Evolutionary conservation across 1,140 invertebrate genomes (phyloP).

Genomic region (Drosophila seguyi): DNA sequence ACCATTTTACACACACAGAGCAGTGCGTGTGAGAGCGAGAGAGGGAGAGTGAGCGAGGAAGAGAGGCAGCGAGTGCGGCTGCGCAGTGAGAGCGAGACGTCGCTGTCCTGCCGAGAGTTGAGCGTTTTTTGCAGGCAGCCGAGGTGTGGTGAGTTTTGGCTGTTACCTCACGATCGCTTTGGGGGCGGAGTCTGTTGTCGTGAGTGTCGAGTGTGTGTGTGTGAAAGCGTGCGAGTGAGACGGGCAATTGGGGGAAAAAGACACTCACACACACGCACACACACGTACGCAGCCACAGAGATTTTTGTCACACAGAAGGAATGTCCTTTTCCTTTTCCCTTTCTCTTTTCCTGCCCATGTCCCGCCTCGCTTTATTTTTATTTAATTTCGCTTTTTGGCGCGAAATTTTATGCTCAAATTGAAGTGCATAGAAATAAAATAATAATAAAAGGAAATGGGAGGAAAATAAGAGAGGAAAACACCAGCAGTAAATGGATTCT

Average conservation of each 20-base stretch:
- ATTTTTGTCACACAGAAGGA: conserved; percentile 42
- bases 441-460: conserved; percentile 8
- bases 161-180: conserved; percentile 67
- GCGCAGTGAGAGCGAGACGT: conserved; percentile 13
- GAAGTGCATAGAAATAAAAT: conserved; percentile 20
- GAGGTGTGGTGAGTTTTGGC: conserved; percentile 43
- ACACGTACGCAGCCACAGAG: conserved; percentile 6
- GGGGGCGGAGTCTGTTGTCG: conserved; percentile 61
- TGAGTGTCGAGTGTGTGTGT: conserved; percentile 6
- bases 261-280: neutral
- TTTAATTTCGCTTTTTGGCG: conserved; percentile 56
- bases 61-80: conserved; percentile 3
- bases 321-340: conserved; percentile 41
- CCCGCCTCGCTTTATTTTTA: conserved; percentile 13
- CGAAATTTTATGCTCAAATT: conserved; percentile 54
- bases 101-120: conserved; percentile 32
- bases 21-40: conserved; percentile 40
- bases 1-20: conserved; percentile 71
- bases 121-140: conserved; percentile 12
- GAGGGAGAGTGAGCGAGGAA: conserved; percentile 26
- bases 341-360: conserved; percentile 11
- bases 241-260: conserved; percentile 2
- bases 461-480: neutral
- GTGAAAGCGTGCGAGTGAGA: conserved; percentile 51
- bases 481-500: conserved; percentile 1